These are phyloP conservation scores for Drosophila buzzatii DNA, from an alignment of 2,888 invertebrate genomes.

Conservation along the genomic window DNA sequence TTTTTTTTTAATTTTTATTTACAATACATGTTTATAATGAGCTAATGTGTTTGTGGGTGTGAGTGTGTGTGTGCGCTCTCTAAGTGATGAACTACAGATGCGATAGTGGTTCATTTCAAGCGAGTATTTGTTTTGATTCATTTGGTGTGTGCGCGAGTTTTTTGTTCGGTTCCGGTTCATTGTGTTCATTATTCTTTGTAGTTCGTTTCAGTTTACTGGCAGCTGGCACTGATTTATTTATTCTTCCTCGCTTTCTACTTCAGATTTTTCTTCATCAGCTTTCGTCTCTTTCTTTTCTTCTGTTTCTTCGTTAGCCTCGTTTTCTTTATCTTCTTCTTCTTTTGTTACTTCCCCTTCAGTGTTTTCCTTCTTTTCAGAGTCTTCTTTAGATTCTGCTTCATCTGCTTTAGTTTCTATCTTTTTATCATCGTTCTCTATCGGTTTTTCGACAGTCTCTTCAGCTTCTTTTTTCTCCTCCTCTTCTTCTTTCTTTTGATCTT, in stretches of 20 bases:
- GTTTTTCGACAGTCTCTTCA: neutral
- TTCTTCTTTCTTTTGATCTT: neutral
- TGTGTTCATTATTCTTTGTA: constrained; percentile 26
- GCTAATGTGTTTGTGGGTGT: constrained; percentile 43
- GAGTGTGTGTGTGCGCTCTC: constrained; percentile 6
- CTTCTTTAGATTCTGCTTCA: constrained; percentile 1
- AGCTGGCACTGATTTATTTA: constrained; percentile 14
- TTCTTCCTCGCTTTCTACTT: constrained; percentile 49
- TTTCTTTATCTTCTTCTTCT: constrained; percentile 9
- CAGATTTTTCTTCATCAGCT: constrained; percentile 27
- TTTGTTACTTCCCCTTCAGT: constrained; percentile 3
- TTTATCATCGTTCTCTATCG: neutral
- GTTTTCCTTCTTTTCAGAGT: neutral
- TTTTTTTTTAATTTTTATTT: constrained; percentile 50
- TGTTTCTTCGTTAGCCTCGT: constrained; percentile 5
- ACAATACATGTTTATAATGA: constrained; percentile 61
- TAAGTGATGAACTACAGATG: constrained; percentile 31
- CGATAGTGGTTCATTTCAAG: constrained; percentile 4
- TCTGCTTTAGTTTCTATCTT: neutral
- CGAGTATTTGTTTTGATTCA: neutral
- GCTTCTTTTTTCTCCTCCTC: neutral
- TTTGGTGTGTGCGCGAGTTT: neutral
- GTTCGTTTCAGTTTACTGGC: constrained; percentile 18
- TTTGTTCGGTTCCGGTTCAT: neutral
- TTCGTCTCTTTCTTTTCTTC: constrained; percentile 11